These are phyloP conservation scores for Hirundichthys speculiger DNA, from an alignment of 2,113 vertebrate genomes.

Conservation along the genomic window DNA sequence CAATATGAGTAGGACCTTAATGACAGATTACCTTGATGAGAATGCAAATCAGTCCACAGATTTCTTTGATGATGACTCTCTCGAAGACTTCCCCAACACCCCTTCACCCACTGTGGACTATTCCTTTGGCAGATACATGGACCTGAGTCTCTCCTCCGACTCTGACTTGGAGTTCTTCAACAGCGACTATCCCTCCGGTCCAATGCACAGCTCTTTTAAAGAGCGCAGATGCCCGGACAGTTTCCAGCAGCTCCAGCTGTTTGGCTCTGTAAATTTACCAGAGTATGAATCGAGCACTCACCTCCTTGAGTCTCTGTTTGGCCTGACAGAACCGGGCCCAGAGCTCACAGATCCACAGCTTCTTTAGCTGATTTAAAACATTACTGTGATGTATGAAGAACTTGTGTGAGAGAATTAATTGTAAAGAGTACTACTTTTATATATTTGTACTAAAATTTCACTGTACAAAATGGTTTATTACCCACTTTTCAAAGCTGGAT, in stretches of 20 bases:
- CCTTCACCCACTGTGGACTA: slow-evolving; percentile 72
- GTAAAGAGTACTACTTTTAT: slow-evolving; percentile 49
- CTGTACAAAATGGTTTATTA: slow-evolving; percentile 41
- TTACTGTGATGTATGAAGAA: slow-evolving; percentile 29
- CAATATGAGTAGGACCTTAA: slow-evolving; percentile 64
- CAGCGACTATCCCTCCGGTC: slow-evolving; percentile 88
- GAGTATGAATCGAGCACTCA: slow-evolving; percentile 83
- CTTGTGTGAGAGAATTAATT: slow-evolving; percentile 52
- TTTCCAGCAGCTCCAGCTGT: slow-evolving; percentile 81
- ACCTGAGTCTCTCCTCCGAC: slow-evolving; percentile 90
- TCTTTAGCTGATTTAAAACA: slow-evolving; percentile 65
- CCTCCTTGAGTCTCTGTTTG: slow-evolving; percentile 91
- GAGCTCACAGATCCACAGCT: slow-evolving; percentile 82
- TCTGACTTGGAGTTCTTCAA: slow-evolving; percentile 92
- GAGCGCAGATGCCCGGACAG: slow-evolving; percentile 81
- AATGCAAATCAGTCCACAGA: slow-evolving; percentile 87
- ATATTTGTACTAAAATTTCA: slow-evolving; percentile 48
- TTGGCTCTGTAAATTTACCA: slow-evolving; percentile 77
- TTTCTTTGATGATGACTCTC: slow-evolving; percentile 74
- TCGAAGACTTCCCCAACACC: slow-evolving; percentile 73
- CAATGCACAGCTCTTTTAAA: slow-evolving; percentile 87
- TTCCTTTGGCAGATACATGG: slow-evolving; percentile 82
- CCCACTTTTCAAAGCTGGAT: slow-evolving; percentile 51
- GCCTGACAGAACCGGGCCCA: slow-evolving; percentile 81
- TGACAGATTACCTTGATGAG: slow-evolving; percentile 85